These are phyloP conservation scores for Cephus pulcher DNA, from an alignment of 2,888 invertebrate genomes.

Conservation along the genomic window DNA sequence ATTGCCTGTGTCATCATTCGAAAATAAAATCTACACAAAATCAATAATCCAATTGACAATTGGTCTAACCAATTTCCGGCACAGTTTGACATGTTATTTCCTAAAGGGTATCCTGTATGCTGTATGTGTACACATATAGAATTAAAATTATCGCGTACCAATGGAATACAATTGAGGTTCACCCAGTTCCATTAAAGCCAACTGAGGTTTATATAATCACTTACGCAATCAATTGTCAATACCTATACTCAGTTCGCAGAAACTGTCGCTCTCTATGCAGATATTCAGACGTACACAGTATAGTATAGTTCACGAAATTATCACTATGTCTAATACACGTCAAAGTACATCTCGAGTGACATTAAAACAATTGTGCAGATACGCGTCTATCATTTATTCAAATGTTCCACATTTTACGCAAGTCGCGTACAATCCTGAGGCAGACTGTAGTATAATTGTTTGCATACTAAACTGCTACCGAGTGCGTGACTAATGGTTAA, in stretches of 20 bases:
- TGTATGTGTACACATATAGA: not conserved
- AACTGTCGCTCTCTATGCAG: not conserved
- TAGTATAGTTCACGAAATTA: not conserved
- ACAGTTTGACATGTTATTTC: not conserved
- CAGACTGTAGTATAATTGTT: not conserved
- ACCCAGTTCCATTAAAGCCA: not conserved
- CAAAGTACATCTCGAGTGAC: not conserved
- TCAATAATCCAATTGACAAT: no score
- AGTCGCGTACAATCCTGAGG: not conserved
- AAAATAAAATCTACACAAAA: not conserved
- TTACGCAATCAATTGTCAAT: conserved; percentile 1
- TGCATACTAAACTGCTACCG: not conserved
- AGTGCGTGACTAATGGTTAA: not conserved
- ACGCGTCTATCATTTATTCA: not conserved
- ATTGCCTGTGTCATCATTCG: not conserved
- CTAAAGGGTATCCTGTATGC: not conserved
- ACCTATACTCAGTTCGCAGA: not conserved
- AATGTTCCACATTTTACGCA: not conserved
- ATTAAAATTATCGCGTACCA: not conserved
- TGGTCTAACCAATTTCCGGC: no score
- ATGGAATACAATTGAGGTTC: not conserved
- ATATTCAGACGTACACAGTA: not conserved
- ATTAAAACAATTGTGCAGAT: not conserved
- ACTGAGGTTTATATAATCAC: not conserved
- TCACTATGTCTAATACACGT: not conserved